Base-by-base conservation (phyloP, 2,113 vertebrate genomes). In the Notothenia rossii region DNA sequence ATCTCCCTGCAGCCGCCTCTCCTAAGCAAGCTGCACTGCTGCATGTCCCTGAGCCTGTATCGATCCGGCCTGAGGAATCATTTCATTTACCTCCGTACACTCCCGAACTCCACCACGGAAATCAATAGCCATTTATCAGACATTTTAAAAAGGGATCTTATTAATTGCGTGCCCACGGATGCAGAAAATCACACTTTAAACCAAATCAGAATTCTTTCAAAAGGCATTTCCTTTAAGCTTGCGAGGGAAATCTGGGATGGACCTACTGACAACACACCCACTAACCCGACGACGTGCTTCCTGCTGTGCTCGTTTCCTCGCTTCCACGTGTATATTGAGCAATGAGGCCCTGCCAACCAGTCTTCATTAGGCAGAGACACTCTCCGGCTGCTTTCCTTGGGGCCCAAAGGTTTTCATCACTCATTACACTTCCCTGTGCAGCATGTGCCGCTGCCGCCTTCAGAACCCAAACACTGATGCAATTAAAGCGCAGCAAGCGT, bases 131-230 rank as follows among this genome's bases (percentile, higher is more conserved):
- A 81, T 88, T 92, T 84, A 86, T 86, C 87, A 81, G 66, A 46
- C 77, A 40, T 84, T 88, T 87, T 77, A 69, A 72, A 83, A 85
- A 46, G 15, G 79, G 62, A 75, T 75, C 80, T 85, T 80, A 88
- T 76, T 76, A 80, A 89, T 75, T 56, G 50, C 25, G 14, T n/a
- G 74, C 66, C 46, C 75, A 78, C 72, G 81, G 77, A 91, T 81
- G 87, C 86, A 79, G 88, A 91, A 91, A 93, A 93, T 92, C 81
- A 25, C 77, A 76, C 79, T 89, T 84, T 86, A 85, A 88, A 91
- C 79, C 18, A 25, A 33, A 72, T 71, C 50, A 12, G 22, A 76
- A 73, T 54, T 85, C 7, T 7, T 77, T 72, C 76, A 14, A 2
- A 49, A 77, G 9, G 15, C 76, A 51, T 81, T 84, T 85, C 72